These are phyloP conservation scores for Solen grandis DNA, from an alignment of 1,140 invertebrate genomes.

Conservation along the genomic window DNA sequence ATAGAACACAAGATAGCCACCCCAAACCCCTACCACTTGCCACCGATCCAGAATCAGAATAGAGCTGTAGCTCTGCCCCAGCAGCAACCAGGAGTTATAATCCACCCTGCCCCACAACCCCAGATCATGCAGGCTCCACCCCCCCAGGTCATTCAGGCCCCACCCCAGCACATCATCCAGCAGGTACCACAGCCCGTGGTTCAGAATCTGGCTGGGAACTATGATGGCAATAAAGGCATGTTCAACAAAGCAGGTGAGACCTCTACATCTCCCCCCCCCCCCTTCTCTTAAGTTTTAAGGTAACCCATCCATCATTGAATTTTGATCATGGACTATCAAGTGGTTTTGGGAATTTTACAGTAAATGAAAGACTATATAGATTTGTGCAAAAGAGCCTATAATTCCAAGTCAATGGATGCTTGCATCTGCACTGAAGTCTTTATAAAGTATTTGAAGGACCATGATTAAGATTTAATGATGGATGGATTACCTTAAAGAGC, in stretches of 20 bases:
- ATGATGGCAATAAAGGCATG: conserved; percentile 53
- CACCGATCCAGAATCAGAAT: conserved; percentile 24
- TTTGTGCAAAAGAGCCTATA: too few species aligned
- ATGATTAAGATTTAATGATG: too few species aligned
- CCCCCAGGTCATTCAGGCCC: conserved; percentile 38
- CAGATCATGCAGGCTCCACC: conserved; percentile 29
- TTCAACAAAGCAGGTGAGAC: conserved; percentile 75
- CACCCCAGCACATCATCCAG: conserved; percentile 58
- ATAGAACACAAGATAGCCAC: conserved; percentile 67
- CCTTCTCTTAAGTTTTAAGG: too few species aligned
- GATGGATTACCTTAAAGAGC: too few species aligned
- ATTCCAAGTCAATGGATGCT: too few species aligned
- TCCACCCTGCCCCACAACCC: conserved; percentile 12
- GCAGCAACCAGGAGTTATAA: neutral
- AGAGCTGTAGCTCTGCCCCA: conserved; percentile 19
- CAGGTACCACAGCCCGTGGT: conserved; percentile 61
- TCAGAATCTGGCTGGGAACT: conserved; percentile 60
- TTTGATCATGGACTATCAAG: too few species aligned
- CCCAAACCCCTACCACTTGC: conserved; percentile 62
- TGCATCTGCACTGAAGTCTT: too few species aligned
- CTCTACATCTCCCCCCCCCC: too few species aligned
- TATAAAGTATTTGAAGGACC: too few species aligned
- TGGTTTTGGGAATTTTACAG: too few species aligned
- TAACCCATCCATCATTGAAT: too few species aligned
- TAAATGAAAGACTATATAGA: too few species aligned